Evolutionary conservation across 2,888 invertebrate species (phyloP).

Genomic region (Colostygia pectinataria): DNA sequence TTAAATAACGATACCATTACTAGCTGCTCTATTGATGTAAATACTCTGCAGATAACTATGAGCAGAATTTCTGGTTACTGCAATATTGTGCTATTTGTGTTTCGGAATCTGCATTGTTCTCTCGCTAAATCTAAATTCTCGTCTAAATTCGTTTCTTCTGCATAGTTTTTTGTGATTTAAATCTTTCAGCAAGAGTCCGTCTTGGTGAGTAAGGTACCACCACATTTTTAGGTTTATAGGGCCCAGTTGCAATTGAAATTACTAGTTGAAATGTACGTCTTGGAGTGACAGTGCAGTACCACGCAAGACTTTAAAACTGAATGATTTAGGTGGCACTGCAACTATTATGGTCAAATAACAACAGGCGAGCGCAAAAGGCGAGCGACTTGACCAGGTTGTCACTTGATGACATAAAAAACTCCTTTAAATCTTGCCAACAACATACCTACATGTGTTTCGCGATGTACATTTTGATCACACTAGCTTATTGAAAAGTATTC

Average conservation of each 20-base stretch:
- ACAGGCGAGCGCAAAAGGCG: too few species aligned
- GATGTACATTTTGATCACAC: slow-evolving; percentile 20
- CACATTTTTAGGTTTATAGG: too few species aligned
- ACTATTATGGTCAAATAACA: too few species aligned
- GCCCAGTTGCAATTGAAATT: too few species aligned
- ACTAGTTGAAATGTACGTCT: too few species aligned
- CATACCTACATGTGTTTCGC: not conserved
- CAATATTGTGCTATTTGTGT: slow-evolving; percentile 8
- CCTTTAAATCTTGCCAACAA: slow-evolving; percentile 3
- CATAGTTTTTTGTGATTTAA: slow-evolving; percentile 6
- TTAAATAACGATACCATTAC: not conserved
- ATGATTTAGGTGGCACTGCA: too few species aligned
- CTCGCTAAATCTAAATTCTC: slow-evolving; percentile 9
- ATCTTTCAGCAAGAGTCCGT: too few species aligned
- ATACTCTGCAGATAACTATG: slow-evolving; percentile 1
- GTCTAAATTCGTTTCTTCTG: slow-evolving; percentile 5
- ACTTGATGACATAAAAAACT: too few species aligned
- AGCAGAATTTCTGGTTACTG: slow-evolving; percentile 11
- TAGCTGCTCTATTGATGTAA: not conserved
- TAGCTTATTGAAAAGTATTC: slow-evolving; percentile 17
- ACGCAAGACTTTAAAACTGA: too few species aligned
- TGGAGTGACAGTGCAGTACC: too few species aligned
- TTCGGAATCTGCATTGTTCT: slow-evolving; percentile 6
- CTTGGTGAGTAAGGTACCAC: too few species aligned
- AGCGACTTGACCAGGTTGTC: too few species aligned